These are phyloP conservation scores for Tauraco erythrolophus DNA, from an alignment of 2,113 vertebrate genomes.

Conservation along the genomic window DNA sequence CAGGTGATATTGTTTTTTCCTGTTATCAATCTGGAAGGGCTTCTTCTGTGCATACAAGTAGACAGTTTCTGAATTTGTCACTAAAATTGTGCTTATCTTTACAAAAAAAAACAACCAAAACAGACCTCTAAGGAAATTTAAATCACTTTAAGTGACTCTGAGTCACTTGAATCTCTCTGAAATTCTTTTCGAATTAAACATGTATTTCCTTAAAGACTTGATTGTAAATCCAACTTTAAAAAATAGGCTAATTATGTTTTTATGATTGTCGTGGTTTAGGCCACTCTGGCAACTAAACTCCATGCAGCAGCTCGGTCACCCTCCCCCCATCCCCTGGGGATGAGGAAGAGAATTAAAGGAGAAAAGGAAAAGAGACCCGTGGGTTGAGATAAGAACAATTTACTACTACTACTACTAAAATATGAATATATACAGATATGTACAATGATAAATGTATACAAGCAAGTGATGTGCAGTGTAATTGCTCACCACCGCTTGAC, in stretches of 20 bases:
- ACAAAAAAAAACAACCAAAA: accelerated
- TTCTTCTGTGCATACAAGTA: neutral
- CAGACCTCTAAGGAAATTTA: neutral
- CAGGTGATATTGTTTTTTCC: neutral
- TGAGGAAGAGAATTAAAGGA: too few species aligned
- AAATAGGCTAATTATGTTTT: neutral
- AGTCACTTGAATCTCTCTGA: neutral
- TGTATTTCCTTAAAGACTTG: neutral
- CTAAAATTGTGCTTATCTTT: neutral
- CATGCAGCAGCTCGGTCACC: too few species aligned
- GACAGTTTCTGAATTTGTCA: neutral
- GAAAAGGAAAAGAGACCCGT: too few species aligned
- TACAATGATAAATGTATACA: too few species aligned
- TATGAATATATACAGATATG: too few species aligned
- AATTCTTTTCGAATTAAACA: neutral
- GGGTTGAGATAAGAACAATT: too few species aligned
- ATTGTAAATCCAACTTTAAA: neutral
- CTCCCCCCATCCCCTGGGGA: too few species aligned
- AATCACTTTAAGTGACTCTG: neutral
- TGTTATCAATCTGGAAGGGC: neutral
- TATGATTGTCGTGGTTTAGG: too few species aligned
- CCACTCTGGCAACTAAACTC: too few species aligned
- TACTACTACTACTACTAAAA: too few species aligned
- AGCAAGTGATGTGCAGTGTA: too few species aligned
- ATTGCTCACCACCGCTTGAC: too few species aligned